Base-by-base conservation (phyloP, 2,888 invertebrate species). In the Tetropium fuscum region DNA sequence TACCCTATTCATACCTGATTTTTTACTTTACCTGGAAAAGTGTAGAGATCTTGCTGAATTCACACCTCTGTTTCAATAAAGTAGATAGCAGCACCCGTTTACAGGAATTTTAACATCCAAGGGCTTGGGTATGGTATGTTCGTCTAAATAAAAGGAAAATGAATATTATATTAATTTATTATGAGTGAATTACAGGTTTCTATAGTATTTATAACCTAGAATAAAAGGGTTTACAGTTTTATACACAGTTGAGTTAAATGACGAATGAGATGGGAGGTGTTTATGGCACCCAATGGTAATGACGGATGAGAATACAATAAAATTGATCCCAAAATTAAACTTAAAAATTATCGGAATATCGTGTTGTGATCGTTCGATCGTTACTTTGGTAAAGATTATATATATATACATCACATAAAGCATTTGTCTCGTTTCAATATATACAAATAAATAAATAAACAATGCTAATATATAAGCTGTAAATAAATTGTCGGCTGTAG, bases 331-430 rank as follows among this genome's bases (percentile, higher is more conserved):
- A 58, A 58, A 60, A 55, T 43, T 51, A 48, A 57, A 57, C 48
- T 27, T 58, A 68, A 64, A 45, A 55, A 32, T 36, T 38, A 66
- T 60, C 58, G 58, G 56, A 64, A 62, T 58, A 56, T 64, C 63
- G 60, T 51, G 51, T 47, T 60, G 32, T 59, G 55, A 69, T 70
- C 72, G 71, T 66, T 73, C 72, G 72, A 68, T 71, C 68, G 61
- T 43, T 55, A 72, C 78, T 78, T 78, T 78, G 76, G 76, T 78
- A 77, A 74, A 54, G 70, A 73, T 72, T 78, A 78, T 78, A 72
- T 78, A 77, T 75, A 78, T 74, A 72, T 78, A 77, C 76, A 78
- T 74, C 77, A 78, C 75, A 76, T 73, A 67, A 76, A 70, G 68
- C 68, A 54, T 71, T 62, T 54, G n/a, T 49, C 51, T 64, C 57